phyloP scores from a whole-genome alignment of 2,888 invertebrate genomes.

The Scaptomyza reducta region DNA sequence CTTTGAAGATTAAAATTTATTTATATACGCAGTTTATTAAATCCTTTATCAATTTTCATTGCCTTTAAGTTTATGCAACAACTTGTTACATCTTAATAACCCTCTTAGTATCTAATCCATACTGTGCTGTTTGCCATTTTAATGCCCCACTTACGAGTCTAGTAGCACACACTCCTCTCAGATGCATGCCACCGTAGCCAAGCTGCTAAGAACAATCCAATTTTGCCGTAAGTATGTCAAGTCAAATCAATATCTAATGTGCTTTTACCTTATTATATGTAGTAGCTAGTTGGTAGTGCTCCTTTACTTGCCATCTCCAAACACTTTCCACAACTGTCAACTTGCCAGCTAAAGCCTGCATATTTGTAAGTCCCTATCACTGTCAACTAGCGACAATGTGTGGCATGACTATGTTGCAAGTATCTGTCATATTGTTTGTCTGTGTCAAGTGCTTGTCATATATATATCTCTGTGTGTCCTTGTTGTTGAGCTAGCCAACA shows the following conservation, averaged over 20 bases:
- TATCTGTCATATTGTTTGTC: conserved; percentile 71
- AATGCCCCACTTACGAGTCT: conserved; percentile 23
- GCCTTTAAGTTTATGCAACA: neutral
- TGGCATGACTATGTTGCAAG: conserved; percentile 33
- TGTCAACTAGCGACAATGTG: neutral
- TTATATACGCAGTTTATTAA: neutral
- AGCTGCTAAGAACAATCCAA: conserved; percentile 30
- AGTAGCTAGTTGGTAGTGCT: neutral
- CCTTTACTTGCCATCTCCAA: neutral
- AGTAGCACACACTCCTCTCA: conserved; percentile 19
- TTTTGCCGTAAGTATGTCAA: conserved; percentile 28
- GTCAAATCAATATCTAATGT: conserved; percentile 51
- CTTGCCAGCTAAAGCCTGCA: conserved; percentile 16
- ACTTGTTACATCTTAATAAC: neutral
- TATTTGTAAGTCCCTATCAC: neutral
- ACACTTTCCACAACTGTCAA: conserved; percentile 30
- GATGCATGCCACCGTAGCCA: conserved; percentile 23
- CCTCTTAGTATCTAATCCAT: neutral
- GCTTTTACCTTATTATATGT: conserved; percentile 35
- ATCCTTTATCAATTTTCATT: neutral
- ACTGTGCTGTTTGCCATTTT: conserved; percentile 1
- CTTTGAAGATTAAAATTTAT: neutral
- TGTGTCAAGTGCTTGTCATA: conserved; percentile 60
- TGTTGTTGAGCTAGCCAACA: neutral
- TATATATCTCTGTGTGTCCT: neutral